These are phyloP conservation scores for Catocala sponsa DNA, from an alignment of 2,888 invertebrate genomes.

Conservation along the genomic window DNA sequence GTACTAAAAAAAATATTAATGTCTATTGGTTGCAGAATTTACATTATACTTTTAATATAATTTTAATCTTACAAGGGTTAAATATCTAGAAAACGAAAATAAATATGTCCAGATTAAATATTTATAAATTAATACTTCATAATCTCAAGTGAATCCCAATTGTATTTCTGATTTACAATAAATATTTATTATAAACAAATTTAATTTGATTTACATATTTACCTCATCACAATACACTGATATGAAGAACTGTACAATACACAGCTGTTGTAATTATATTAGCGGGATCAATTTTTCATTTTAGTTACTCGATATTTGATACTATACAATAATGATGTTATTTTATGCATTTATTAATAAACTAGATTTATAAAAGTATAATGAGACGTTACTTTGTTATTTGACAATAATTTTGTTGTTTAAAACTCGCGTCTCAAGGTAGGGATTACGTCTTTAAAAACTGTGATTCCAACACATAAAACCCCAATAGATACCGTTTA, in stretches of 20 bases:
- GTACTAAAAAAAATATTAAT: slow-evolving; percentile 15
- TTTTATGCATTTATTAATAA: background rate
- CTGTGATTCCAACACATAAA: too few relatives aligned
- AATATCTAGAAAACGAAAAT: slow-evolving; percentile 8
- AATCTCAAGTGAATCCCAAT: slow-evolving; percentile 27
- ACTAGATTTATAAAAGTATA: too few relatives aligned
- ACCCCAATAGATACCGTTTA: too few relatives aligned
- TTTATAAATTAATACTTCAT: slow-evolving; percentile 27
- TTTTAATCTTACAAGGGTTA: slow-evolving; percentile 17
- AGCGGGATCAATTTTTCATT: slow-evolving; percentile 8
- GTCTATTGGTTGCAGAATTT: slow-evolving; percentile 25
- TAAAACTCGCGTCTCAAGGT: too few relatives aligned
- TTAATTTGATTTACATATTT: slow-evolving; percentile 26
- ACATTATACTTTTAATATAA: slow-evolving; percentile 9
- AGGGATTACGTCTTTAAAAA: too few relatives aligned
- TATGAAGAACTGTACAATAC: slow-evolving; percentile 28
- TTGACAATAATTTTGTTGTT: too few relatives aligned
- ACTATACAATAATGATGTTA: background rate
- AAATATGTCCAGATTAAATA: slow-evolving; percentile 10
- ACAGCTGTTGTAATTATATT: slow-evolving; percentile 3
- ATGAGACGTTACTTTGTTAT: too few relatives aligned
- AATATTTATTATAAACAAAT: slow-evolving; percentile 24
- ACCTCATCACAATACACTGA: slow-evolving; percentile 33
- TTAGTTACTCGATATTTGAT: background rate
- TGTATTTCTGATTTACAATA: slow-evolving; percentile 36